These are phyloP conservation scores for Aythya baeri DNA, from an alignment of 2,113 vertebrate genomes.

Conservation along the genomic window DNA sequence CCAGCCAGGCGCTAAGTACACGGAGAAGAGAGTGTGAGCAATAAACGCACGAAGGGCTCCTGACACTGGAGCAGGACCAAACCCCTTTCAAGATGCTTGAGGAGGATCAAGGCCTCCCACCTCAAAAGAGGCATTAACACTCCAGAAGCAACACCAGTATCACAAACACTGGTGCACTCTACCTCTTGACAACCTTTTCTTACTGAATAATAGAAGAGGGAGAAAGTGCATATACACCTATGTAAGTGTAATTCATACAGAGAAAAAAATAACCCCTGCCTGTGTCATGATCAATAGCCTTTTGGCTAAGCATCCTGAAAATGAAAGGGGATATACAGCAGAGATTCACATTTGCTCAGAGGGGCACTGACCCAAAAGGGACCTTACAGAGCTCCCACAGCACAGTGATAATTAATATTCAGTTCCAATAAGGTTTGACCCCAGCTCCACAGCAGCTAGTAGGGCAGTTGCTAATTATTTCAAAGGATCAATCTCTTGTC, in stretches of 20 bases:
- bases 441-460: background rate
- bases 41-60: background rate
- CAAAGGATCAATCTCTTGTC: background rate
- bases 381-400: background rate
- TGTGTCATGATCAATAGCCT: background rate
- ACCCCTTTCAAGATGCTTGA: background rate
- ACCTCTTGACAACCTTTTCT: background rate
- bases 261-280: background rate
- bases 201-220: background rate
- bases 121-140: slow-evolving; percentile 16
- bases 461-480: background rate
- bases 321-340: background rate
- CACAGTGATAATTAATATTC: background rate
- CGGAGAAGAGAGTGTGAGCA: background rate
- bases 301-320: background rate
- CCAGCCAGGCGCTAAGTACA: rapidly evolving
- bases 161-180: background rate
- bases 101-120: background rate
- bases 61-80: background rate
- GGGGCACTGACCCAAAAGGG: background rate
- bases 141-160: slow-evolving; percentile 7
- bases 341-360: rapidly evolving
- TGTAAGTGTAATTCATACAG: background rate
- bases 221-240: background rate
- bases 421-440: background rate